Evolutionary conservation across 2,113 vertebrate species (phyloP), one percentile per base, ranked within the genome.

Genomic region (Phaetusa simplex): DNA sequence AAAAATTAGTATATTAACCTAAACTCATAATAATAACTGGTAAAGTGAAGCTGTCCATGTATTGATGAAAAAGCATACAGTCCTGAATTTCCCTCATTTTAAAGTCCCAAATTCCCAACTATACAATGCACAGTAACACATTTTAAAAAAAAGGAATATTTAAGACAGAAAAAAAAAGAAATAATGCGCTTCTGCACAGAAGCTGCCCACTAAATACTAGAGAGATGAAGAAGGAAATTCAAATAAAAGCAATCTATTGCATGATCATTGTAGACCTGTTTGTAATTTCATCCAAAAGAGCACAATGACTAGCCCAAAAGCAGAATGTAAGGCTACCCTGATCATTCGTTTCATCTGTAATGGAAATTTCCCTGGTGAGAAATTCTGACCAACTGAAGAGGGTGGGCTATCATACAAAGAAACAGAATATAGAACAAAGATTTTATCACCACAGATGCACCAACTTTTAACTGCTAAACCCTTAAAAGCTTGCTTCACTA

Each of bases 391-490:
- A 77, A 56, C 52, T 89, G 81, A 91, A 93, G 82, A 89, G 91
- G 47, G 73, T 91, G 74, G 53, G 58, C 81, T 85, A 70, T 45
- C 59, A 61, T 62, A 93, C 81, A 95, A 91, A 95, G 95, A 87
- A 91, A 91, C 29, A 58, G 77, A 88, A 91, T 70, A 90, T 12
- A 64, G 82, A 96, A 93, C 90, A 96, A 96, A 94, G 92, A 96
- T 91, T 93, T 95, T 88, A 81, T 90, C 95, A 91, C 73, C 76
- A 88, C 62, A 92, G 87, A 97, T 90, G 91, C 73, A 89, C 80
- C 91, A 95, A 95, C 52, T 91, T 97, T 94, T 92, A 96, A 92
- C 82, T 77, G 92, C 90, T 95, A 96, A 96, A 94, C 30, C 83
- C 62, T 85, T 89, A 87, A 95, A 82, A 93, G 85, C 91, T 87